A percentile compares a stretch with the other conserved stretches of the same genome.
Conservation (phyloP, 2,797 vertebrate species). For the Acipenser oxyrinchus region DNA sequence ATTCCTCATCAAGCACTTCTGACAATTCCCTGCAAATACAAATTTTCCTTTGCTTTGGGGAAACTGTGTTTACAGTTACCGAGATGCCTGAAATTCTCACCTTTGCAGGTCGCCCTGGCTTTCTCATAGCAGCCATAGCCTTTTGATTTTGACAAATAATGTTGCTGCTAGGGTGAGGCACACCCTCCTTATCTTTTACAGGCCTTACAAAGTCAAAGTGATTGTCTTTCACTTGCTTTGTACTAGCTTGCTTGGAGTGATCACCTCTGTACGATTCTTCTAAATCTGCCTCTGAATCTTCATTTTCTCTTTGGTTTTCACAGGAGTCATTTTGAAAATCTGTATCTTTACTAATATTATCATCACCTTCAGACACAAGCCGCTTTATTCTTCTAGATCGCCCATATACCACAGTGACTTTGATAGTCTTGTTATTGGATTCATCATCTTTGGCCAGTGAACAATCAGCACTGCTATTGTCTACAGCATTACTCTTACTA, state of each 20-base stretch:
- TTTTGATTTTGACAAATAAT: conserved; percentile 63
- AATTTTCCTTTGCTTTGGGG: conserved; percentile 81
- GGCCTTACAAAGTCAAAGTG: conserved; percentile 63
- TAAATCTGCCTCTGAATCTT: conserved; percentile 29
- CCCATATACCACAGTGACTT: conserved; percentile 83
- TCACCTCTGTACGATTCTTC: conserved; percentile 31
- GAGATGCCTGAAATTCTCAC: conserved; percentile 91
- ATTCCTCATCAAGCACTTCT: conserved; percentile 29
- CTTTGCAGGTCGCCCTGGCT: conserved; percentile 86
- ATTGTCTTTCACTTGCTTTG: conserved; percentile 33
- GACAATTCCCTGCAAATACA: conserved; percentile 64
- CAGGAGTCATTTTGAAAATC: conserved; percentile 30
- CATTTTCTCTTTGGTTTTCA: conserved; percentile 25
- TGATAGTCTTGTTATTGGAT: conserved; percentile 72
- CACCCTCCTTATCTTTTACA: conserved; percentile 56
- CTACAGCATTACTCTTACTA: conserved; percentile 21
- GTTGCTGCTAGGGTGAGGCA: conserved; percentile 60
- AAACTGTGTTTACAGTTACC: conserved; percentile 76
- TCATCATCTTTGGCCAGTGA: conserved; percentile 40
- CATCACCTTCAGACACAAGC: conserved; percentile 73
- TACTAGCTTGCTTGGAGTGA: conserved; percentile 26
- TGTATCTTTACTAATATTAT: conserved; percentile 48
- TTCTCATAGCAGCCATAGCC: conserved; percentile 62
- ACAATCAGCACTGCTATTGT: conserved; percentile 35
- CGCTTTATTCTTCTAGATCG: conserved; percentile 83